These are phyloP conservation scores for Artemia franciscana DNA, from an alignment of 1,140 invertebrate species.

Conservation along the genomic window DNA sequence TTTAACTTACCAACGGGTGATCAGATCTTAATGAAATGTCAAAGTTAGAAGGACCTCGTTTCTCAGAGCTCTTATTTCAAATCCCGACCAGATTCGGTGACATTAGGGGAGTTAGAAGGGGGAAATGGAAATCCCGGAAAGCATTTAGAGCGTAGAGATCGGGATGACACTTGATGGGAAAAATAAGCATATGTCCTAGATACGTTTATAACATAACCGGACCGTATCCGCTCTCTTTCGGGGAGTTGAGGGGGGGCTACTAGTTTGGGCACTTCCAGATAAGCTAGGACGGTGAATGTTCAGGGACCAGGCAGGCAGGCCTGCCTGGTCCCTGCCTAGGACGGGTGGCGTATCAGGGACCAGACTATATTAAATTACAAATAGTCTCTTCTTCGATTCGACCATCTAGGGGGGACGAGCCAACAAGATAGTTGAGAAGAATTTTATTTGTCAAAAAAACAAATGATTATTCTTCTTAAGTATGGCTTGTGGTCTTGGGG, in stretches of 20 bases:
- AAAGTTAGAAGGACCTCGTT: not conserved
- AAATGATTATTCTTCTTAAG: too few relatives aligned
- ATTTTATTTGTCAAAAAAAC: too few relatives aligned
- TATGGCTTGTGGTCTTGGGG: too few relatives aligned
- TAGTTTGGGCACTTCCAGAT: not conserved
- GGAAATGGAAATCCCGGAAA: not conserved
- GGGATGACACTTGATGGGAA: too few relatives aligned
- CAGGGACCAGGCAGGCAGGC: too few relatives aligned
- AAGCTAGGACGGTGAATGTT: not conserved
- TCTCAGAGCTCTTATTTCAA: not conserved
- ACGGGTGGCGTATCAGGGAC: not conserved
- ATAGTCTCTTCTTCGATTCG: not conserved
- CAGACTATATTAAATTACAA: not conserved
- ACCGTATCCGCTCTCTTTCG: not conserved
- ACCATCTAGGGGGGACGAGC: too few relatives aligned
- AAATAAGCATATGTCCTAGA: not conserved
- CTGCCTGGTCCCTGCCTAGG: too few relatives aligned
- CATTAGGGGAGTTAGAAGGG: not conserved
- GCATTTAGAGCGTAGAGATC: too few relatives aligned
- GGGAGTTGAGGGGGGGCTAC: not conserved
- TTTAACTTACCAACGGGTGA: not conserved
- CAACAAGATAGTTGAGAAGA: too few relatives aligned
- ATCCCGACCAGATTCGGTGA: not conserved
- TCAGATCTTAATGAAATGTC: not conserved
- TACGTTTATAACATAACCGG: not conserved